Base-by-base conservation (phyloP, 2,888 invertebrate species). In the Thalpophila matura region DNA sequence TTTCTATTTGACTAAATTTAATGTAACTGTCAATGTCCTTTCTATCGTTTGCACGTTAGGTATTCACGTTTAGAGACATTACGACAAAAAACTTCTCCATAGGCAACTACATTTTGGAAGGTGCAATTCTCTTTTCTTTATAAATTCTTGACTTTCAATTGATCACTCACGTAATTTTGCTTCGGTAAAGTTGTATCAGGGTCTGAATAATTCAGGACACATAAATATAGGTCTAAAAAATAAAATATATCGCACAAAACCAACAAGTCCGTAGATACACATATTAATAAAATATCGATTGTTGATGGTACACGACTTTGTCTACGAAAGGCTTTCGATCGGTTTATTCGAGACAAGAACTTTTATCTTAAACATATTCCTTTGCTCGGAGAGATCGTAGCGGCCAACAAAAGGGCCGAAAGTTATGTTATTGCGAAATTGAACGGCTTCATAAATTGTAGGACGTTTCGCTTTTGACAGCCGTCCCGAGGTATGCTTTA, bases 371-470 rank as follows among this genome's bases (percentile, higher is more conserved):
- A 72, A 63, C 61, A 71, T 79, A 71, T 79, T 70, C 69, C 71
- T 70, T 69, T 70, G 74, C 69, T 66, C 68, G 50, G 57, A 74
- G 63, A 73, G 68, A 73, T 69, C 56, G 79, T 63, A 74, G 71
- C 77, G 61, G 58, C 62, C 62, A 62, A 78, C 87, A 88, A 90
- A 88, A 85, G 87, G 84, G 68, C 83, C 83, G 81, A 87, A 88
- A 88, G 88, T 88, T 84, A 89, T 89, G 88, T 87, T 89, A 88
- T 86, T 86, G 84, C 80, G 64, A 85, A 83, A 85, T 76, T 76
- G 81, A 86, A 85, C 83, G 79, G 82, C 84, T 83, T 78, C 84
- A 90, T 91, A 90, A 90, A 90, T 90, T 86, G 79, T 71, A 69
- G 70, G 84, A 86, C 75, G 84, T 83, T 86, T 84, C 74, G 77